Conservation (phyloP, 2,888 invertebrate species). For the Ennomos erosarius region DNA sequence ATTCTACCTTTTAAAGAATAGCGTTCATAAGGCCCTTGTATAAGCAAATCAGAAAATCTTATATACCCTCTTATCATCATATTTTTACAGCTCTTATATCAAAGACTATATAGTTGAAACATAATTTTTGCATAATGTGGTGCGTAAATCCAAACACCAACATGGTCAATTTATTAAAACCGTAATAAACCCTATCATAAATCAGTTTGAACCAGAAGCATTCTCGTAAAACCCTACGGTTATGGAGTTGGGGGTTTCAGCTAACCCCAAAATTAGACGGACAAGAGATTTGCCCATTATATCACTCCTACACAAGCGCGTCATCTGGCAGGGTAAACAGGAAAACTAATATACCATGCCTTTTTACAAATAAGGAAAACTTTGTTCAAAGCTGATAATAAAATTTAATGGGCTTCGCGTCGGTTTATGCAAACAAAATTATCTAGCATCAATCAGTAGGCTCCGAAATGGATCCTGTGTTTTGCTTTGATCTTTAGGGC, state of each 20-base stretch:
- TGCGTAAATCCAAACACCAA: constrained; percentile 5
- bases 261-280: constrained; percentile 39
- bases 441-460: constrained; percentile 28
- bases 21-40: too few relatives aligned
- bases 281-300: constrained; percentile 36
- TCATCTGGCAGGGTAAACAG: constrained; percentile 43
- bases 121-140: neutral
- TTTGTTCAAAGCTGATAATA: constrained; percentile 38
- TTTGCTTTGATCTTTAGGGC: constrained; percentile 24
- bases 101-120: too few relatives aligned
- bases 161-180: constrained; percentile 24
- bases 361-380: constrained; percentile 38
- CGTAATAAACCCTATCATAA: constrained; percentile 26
- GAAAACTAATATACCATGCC: constrained; percentile 38
- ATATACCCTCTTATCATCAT: too few relatives aligned
- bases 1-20: too few relatives aligned
- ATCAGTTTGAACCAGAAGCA: constrained; percentile 30
- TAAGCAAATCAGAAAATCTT: too few relatives aligned
- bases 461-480: constrained; percentile 20
- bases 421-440: constrained; percentile 34
- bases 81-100: too few relatives aligned
- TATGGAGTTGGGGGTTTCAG: constrained; percentile 25
- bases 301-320: constrained; percentile 35
- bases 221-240: constrained; percentile 30
- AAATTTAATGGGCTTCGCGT: constrained; percentile 34